These are phyloP conservation scores for Gadopsis marmoratus DNA, from an alignment of 2,797 vertebrate species.

Conservation along the genomic window DNA sequence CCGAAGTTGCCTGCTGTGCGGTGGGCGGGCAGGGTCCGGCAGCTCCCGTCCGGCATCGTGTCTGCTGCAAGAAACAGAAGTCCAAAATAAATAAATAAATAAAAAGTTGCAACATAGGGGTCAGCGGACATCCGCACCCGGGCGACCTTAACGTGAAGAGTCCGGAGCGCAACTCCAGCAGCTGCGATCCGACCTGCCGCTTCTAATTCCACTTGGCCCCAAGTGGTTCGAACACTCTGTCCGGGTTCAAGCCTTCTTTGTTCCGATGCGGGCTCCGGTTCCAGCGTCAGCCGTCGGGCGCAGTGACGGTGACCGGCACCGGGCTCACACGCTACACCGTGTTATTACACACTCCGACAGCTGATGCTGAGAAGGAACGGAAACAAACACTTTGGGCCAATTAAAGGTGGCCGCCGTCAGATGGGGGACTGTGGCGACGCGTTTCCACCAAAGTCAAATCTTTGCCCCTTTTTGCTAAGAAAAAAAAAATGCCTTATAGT, in stretches of 20 bases:
- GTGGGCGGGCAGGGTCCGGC: constrained; percentile 52
- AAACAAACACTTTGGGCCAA: neutral
- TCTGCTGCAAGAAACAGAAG: no score
- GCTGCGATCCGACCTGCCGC: constrained; percentile 6
- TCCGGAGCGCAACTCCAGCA: constrained; percentile 69
- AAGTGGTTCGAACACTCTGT: constrained; percentile 38
- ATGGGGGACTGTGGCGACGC: neutral
- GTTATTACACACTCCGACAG: neutral
- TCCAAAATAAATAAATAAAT: constrained; percentile 6
- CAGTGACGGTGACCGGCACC: no score
- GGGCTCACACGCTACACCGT: no score
- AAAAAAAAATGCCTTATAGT: neutral
- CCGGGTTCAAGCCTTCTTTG: constrained; percentile 27
- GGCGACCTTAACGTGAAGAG: constrained; percentile 24
- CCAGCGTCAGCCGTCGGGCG: constrained; percentile 31
- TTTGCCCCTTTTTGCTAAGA: neutral
- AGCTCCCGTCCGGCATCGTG: constrained; percentile 14
- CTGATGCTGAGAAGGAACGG: neutral
- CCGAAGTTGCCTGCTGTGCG: constrained; percentile 65
- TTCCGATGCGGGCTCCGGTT: constrained; percentile 37
- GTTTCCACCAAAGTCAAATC: neutral
- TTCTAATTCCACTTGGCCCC: constrained; percentile 44
- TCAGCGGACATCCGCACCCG: constrained; percentile 44
- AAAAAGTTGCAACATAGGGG: constrained; percentile 3
- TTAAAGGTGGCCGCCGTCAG: neutral